Conservation (phyloP, 2,888 invertebrate species). For the Epiblema foenella region DNA sequence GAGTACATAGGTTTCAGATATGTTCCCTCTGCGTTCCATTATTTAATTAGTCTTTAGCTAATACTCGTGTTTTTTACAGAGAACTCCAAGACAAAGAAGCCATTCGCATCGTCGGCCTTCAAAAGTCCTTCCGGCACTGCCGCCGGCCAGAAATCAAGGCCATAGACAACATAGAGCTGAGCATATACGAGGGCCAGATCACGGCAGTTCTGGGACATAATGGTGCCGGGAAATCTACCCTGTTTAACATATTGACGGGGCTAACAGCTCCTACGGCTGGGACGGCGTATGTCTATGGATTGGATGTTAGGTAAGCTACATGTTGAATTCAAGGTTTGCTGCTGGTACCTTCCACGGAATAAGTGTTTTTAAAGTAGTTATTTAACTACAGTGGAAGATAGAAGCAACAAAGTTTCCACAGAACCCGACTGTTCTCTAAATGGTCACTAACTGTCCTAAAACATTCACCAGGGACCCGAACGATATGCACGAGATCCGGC, state of each 20-base stretch:
- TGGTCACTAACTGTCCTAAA: no score
- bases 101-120: slow-evolving; percentile 89
- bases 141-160: slow-evolving; percentile 89
- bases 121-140: slow-evolving; percentile 89
- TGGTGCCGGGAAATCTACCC: slow-evolving; percentile 94
- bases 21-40: background rate
- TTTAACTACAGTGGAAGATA: background rate
- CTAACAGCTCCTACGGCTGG: slow-evolving; percentile 90
- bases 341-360: background rate
- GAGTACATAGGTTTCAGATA: no score
- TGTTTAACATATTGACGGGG: slow-evolving; percentile 94
- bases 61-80: slow-evolving; percentile 54
- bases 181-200: slow-evolving; percentile 94
- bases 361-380: background rate
- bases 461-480: slow-evolving; percentile 85
- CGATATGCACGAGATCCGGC: slow-evolving; percentile 90
- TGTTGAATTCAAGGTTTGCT: background rate
- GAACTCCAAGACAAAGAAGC: slow-evolving; percentile 91
- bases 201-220: slow-evolving; percentile 94
- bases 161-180: slow-evolving; percentile 90
- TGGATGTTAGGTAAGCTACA: slow-evolving; percentile 87
- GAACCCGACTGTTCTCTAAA: background rate
- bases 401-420: background rate
- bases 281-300: slow-evolving; percentile 90
- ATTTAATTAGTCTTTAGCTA: no score